These are phyloP conservation scores for Brachyhypopomus gauderio DNA, from an alignment of 2,113 vertebrate genomes.

Conservation along the genomic window DNA sequence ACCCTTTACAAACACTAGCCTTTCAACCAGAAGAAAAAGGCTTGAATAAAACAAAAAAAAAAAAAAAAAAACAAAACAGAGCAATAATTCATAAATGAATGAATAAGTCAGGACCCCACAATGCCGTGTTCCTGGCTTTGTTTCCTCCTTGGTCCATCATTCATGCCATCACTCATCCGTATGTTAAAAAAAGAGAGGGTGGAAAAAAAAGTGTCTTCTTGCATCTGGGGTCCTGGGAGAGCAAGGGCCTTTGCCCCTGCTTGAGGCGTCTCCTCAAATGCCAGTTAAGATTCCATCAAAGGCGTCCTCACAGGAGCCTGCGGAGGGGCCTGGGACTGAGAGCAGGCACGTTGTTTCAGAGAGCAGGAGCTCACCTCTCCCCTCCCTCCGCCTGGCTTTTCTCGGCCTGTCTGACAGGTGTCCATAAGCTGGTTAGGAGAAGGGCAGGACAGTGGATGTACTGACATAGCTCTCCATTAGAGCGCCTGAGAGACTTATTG, in stretches of 20 bases:
- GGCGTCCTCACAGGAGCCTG: slow-evolving; percentile 42
- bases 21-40: background rate
- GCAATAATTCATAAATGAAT: slow-evolving; percentile 20
- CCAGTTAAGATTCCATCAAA: slow-evolving; percentile 59
- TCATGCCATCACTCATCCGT: slow-evolving; percentile 68
- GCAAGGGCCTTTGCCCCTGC: slow-evolving; percentile 52
- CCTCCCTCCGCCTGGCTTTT: slow-evolving; percentile 47
- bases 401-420: slow-evolving; percentile 50
- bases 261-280: slow-evolving; percentile 56
- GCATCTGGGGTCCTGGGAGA: slow-evolving; percentile 81
- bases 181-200: slow-evolving; percentile 58
- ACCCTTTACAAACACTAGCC: background rate
- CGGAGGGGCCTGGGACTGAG: slow-evolving; percentile 39
- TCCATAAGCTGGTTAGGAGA: slow-evolving; percentile 43
- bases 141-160: slow-evolving; percentile 14
- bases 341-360: slow-evolving; percentile 31
- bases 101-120: slow-evolving; percentile 10
- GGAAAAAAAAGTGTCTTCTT: slow-evolving; percentile 79
- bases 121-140: slow-evolving; percentile 13
- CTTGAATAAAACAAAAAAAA: background rate
- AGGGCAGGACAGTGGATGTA: slow-evolving; percentile 35
- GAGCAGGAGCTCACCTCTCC: slow-evolving; percentile 24
- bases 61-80: background rate
- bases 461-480: slow-evolving; percentile 23
- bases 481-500: slow-evolving; percentile 20